phyloP scores from a whole-genome alignment of 2,113 vertebrate genomes.

The Aspiorhynchus laticeps region DNA sequence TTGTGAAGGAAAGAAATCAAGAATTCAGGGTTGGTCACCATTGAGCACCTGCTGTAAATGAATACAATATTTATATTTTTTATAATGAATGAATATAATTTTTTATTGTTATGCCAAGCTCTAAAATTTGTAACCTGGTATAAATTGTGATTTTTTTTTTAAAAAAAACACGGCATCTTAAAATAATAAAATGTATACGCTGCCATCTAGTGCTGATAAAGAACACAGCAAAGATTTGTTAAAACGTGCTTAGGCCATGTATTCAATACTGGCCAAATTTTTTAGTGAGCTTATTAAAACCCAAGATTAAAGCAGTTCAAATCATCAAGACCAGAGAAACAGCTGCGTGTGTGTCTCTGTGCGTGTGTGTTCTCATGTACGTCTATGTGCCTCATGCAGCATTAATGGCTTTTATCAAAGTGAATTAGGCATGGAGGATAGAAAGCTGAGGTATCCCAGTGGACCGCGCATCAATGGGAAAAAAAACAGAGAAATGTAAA shows the following conservation, averaged over 20 bases:
- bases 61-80: no score
- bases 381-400: not conserved
- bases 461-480: slow-evolving; percentile 27
- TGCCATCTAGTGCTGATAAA: slow-evolving; percentile 67
- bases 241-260: not conserved
- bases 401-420: slow-evolving; percentile 50
- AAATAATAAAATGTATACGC: slow-evolving; percentile 47
- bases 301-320: not conserved
- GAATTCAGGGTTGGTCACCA: not conserved
- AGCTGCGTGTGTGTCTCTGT: not conserved
- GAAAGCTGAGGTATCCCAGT: slow-evolving; percentile 37
- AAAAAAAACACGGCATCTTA: not conserved
- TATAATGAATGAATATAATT: no score
- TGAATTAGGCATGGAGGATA: slow-evolving; percentile 44
- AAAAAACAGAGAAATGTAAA: slow-evolving; percentile 37
- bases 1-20: not conserved
- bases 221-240: not conserved
- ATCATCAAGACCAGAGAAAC: not conserved
- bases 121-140: not conserved
- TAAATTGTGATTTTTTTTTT: no score
- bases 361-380: not conserved
- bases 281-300: slow-evolving; percentile 4
- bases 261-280: not conserved
- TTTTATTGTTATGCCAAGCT: no score
- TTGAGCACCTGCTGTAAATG: not conserved